A percentile compares a stretch with the other conserved stretches of the same genome.
These are phyloP conservation scores for Chaitophorus viminalis DNA, from an alignment of 2,888 invertebrate genomes.

Conservation along the genomic window DNA sequence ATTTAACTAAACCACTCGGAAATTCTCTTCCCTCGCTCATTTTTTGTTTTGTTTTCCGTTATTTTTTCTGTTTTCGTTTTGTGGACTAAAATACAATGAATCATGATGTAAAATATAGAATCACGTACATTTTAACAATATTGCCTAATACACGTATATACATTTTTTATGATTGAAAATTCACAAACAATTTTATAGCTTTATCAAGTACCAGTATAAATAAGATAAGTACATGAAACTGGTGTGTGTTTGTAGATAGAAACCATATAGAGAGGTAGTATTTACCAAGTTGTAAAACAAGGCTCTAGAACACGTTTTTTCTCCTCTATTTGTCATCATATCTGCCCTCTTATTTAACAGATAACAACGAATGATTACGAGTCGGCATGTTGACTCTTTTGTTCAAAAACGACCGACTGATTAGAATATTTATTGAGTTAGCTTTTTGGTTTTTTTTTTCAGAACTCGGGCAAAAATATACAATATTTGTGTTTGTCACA, in stretches of 20 bases:
- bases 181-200: slow-evolving; percentile 52
- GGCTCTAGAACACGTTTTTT: slow-evolving; percentile 44
- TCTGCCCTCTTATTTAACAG: slow-evolving; percentile 60
- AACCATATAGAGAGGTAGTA: slow-evolving; percentile 36
- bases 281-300: slow-evolving; percentile 61
- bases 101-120: slow-evolving; percentile 42
- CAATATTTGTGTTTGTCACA: slow-evolving; percentile 57
- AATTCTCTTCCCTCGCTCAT: slow-evolving; percentile 56
- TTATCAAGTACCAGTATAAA: slow-evolving; percentile 52
- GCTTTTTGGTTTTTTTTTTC: slow-evolving; percentile 10
- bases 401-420: slow-evolving; percentile 52
- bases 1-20: slow-evolving; percentile 60
- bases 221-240: slow-evolving; percentile 58
- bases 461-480: slow-evolving; percentile 53
- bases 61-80: background rate
- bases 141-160: slow-evolving; percentile 27
- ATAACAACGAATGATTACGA: slow-evolving; percentile 53
- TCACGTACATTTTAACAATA: slow-evolving; percentile 35
- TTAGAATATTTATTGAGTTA: slow-evolving; percentile 56
- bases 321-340: slow-evolving; percentile 56
- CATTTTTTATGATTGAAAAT: slow-evolving; percentile 57
- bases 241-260: slow-evolving; percentile 50
- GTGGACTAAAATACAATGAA: slow-evolving; percentile 40
- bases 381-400: slow-evolving; percentile 47
- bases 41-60: background rate